These are phyloP conservation scores for Goniozus legneri DNA, from an alignment of 1,140 invertebrate species.

Conservation along the genomic window DNA sequence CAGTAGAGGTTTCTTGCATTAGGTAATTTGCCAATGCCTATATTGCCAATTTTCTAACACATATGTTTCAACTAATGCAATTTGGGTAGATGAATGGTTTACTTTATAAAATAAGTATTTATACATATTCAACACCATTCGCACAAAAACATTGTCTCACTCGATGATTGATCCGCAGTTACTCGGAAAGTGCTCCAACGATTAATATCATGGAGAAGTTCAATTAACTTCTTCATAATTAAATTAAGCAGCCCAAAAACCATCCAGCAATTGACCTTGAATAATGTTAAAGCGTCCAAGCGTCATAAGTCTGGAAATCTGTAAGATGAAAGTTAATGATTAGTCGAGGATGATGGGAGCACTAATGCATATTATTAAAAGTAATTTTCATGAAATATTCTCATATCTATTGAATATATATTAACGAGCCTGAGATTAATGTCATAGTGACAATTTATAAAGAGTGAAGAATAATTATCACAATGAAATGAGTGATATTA, in stretches of 20 bases:
- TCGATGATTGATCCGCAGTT: constrained; percentile 64
- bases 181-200: no score
- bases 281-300: constrained; percentile 61
- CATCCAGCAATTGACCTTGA: constrained; percentile 59
- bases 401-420: no score
- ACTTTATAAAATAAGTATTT: constrained; percentile 5
- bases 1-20: background rate
- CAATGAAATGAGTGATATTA: no score
- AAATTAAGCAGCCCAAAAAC: constrained; percentile 48
- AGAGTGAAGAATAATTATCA: no score
- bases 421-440: no score
- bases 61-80: background rate
- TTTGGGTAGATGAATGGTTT: background rate
- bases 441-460: no score
- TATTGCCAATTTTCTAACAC: background rate
- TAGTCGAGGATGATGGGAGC: no score
- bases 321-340: constrained; percentile 33
- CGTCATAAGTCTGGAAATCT: constrained; percentile 71
- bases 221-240: constrained; percentile 49
- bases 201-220: no score
- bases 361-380: no score
- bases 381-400: no score
- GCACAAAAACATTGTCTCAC: constrained; percentile 37
- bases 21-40: background rate
- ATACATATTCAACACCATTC: constrained; percentile 16